Percentiles rank a stretch among this genome's conserved stretches.
phyloP scores from a whole-genome alignment of 2,888 invertebrate species.

The Luperina testacea region DNA sequence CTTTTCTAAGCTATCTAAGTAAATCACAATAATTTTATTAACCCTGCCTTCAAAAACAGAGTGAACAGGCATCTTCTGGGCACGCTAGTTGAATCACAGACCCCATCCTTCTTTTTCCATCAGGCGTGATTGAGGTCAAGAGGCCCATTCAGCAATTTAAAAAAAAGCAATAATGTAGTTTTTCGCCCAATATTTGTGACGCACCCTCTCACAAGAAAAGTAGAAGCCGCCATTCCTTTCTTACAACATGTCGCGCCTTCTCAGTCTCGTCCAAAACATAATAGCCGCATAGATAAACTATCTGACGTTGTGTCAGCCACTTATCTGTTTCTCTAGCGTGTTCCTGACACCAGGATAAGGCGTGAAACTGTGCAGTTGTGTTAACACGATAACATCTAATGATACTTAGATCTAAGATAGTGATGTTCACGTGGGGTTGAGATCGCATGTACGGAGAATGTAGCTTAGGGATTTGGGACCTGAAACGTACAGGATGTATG shows the following conservation, averaged over 20 bases:
- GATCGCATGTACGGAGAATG: constrained; percentile 4
- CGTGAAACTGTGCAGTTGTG: constrained; percentile 27
- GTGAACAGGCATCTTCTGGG: too few species aligned
- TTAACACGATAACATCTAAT: constrained; percentile 39
- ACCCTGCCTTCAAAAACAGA: too few species aligned
- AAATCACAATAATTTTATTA: neutral
- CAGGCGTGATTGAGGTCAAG: neutral
- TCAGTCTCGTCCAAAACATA: neutral
- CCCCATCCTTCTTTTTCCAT: neutral
- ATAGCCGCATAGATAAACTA: constrained; percentile 39
- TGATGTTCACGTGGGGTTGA: constrained; percentile 28
- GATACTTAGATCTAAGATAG: constrained; percentile 33
- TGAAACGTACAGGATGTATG: neutral
- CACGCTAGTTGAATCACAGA: too few species aligned
- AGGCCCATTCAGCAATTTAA: neutral
- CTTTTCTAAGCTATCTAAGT: neutral
- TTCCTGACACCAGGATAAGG: constrained; percentile 51
- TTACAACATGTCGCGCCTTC: neutral
- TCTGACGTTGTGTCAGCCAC: constrained; percentile 57
- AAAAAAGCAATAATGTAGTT: neutral
- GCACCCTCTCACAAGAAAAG: neutral
- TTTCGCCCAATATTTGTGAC: neutral
- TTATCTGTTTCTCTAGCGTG: constrained; percentile 47
- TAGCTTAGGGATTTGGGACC: neutral
- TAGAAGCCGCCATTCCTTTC: neutral